Conservation (phyloP, 1,140 invertebrate genomes). For the Drosophila tristis region DNA sequence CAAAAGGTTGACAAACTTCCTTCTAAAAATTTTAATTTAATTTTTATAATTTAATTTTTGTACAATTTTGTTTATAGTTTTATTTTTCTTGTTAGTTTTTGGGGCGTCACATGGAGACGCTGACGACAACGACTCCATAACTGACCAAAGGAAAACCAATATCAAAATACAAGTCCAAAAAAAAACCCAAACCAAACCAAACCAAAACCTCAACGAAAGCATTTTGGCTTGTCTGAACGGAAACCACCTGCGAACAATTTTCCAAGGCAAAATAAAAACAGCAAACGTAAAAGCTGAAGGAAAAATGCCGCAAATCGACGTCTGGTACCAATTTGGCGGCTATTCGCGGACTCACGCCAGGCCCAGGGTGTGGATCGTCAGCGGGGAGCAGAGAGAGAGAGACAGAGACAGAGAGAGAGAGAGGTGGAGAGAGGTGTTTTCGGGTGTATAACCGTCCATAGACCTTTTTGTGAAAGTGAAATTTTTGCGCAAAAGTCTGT, state of each 20-base stretch:
- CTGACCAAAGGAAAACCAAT: constrained; percentile 20
- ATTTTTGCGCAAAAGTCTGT: constrained; percentile 50
- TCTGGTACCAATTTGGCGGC: constrained; percentile 76
- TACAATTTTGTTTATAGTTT: too few species aligned
- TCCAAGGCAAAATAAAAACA: constrained; percentile 17
- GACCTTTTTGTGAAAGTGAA: constrained; percentile 80
- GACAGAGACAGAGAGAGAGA: too few species aligned
- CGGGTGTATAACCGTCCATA: constrained; percentile 51
- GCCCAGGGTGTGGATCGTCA: constrained; percentile 19
- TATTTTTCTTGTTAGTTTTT: not conserved
- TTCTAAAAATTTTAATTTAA: too few species aligned
- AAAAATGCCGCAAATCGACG: constrained; percentile 78
- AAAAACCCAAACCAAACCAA: constrained; percentile 1
- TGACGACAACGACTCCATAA: constrained; percentile 18
- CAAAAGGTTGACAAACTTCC: not conserved
- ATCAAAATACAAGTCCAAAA: constrained; percentile 4
- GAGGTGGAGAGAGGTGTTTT: not conserved
- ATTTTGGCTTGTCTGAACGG: constrained; percentile 46
- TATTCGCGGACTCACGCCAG: constrained; percentile 70
- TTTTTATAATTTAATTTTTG: too few species aligned
- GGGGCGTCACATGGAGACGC: constrained; percentile 5
- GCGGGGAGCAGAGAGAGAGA: not conserved
- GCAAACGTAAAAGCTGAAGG: constrained; percentile 47
- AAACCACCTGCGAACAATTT: constrained; percentile 79
- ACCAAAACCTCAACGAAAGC: constrained; percentile 20